Percentiles rank a stretch among this genome's conserved stretches.
Conservation (phyloP, 2,797 vertebrate species). For the Nannoperca obscura region DNA sequence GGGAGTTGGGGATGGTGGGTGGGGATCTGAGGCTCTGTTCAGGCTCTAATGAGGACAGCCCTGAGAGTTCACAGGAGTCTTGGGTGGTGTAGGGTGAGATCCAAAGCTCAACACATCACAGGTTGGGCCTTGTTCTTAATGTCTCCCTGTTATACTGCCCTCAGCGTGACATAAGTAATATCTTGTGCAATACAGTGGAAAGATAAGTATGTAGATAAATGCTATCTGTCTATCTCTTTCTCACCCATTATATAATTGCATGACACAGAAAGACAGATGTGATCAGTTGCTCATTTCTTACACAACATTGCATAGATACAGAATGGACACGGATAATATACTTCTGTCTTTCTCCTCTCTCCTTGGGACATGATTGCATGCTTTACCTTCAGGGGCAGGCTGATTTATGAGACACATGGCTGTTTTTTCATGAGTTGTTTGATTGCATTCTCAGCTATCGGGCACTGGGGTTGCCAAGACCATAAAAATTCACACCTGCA, state of each 20-base stretch:
- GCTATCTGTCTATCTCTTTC: constrained; percentile 31
- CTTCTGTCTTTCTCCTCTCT: constrained; percentile 61
- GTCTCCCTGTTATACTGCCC: constrained; percentile 37
- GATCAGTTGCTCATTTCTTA: constrained; percentile 58
- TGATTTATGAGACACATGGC: constrained; percentile 83
- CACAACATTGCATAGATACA: constrained; percentile 49
- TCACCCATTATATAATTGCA: constrained; percentile 34
- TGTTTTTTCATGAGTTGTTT: constrained; percentile 86
- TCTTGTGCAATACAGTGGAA: constrained; percentile 45
- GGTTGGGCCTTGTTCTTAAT: constrained; percentile 52
- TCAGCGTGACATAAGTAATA: constrained; percentile 47
- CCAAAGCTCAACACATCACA: constrained; percentile 43
- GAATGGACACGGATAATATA: constrained; percentile 60
- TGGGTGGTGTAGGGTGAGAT: constrained; percentile 48
- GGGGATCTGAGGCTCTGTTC: constrained; percentile 55
- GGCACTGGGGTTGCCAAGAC: constrained; percentile 73
- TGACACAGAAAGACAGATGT: constrained; percentile 60
- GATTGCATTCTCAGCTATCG: constrained; percentile 83
- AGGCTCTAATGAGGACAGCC: constrained; percentile 61
- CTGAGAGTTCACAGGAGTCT: constrained; percentile 58
- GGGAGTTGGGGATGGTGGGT: constrained; percentile 46
- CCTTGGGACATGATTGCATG: constrained; percentile 59
- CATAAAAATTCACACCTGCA: constrained; percentile 83
- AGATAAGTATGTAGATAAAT: constrained; percentile 51
- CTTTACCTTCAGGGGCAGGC: constrained; percentile 64